Base-by-base conservation (phyloP, 1,140 invertebrate species). In the Heterodera schachtii region DNA sequence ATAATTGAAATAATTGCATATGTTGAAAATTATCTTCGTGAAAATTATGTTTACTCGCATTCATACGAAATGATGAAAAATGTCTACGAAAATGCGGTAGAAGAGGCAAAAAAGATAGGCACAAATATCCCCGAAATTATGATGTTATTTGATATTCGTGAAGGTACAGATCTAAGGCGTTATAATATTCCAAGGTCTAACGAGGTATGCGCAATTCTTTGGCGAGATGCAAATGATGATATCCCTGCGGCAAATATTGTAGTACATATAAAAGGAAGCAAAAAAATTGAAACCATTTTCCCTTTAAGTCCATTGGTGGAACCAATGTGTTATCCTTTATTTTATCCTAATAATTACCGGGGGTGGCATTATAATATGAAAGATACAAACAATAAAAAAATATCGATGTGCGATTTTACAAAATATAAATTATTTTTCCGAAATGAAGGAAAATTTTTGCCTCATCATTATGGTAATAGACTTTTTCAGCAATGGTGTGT, bases 301-400 rank as follows among this genome's bases (percentile, higher is more conserved):
- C 43, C 73, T 16, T 73, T 73, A 21, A 21, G 21, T 71, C 43
- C 13, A 73, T 16, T 16, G 13, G 73, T 73, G n/a, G 73, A 73
- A 21, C 13, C 13, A 1, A 73, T 73, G 73, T 16, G 13, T 43
- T 78, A 78, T 31, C 78, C 78, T 4, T 3, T 79, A 6, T 79
- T 79, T 31, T 79, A 80, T 57, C 78, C 78, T n/a, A 80, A 82
- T 80, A 7, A 16, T 82, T 9, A 19, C 41, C 6, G 31, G 6
- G 78, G 78, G 19, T 79, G 49, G 41, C 5, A 21, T 9, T n/a
- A 43, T 79, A 21, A 79, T 43, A n/a, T 79, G 49, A 74, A 77
- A 46, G 75, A 80, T 46, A 19, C 19, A 82, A 16, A 79, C 9
- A 9, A 31, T 9, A 79, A 79, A 81, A 31, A 31, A 80, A 77